Evolutionary conservation across 2,888 invertebrate species (phyloP).

Genomic region (Agonopterix alstromeriana): DNA sequence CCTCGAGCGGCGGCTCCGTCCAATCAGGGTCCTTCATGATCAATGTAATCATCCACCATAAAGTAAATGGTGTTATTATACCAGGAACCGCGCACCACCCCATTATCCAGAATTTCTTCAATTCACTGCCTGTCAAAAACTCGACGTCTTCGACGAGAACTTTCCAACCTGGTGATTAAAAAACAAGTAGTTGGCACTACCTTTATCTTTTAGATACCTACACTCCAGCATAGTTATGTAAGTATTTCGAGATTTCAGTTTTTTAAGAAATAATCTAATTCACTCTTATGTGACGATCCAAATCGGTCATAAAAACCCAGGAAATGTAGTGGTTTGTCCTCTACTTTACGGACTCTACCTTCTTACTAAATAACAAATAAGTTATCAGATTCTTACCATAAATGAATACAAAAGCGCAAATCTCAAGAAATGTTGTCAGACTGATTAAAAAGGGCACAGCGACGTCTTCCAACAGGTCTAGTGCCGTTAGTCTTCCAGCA

Average conservation of each 20-base stretch:
- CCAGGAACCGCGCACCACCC: conserved; percentile 47
- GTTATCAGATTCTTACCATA: conserved; percentile 37
- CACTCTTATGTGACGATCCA: too few species aligned
- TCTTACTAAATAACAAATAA: not conserved
- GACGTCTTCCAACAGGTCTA: conserved; percentile 39
- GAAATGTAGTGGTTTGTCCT: not conserved
- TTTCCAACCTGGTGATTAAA: conserved; percentile 40
- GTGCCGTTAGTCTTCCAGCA: conserved; percentile 28
- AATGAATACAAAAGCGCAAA: conserved; percentile 46
- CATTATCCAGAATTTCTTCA: conserved; percentile 40
- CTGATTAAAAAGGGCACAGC: conserved; percentile 41
- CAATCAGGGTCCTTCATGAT: conserved; percentile 21
- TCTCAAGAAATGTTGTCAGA: conserved; percentile 40
- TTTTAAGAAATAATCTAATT: too few species aligned
- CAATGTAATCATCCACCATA: conserved; percentile 42
- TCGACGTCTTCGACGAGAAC: conserved; percentile 49
- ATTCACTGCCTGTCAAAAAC: conserved; percentile 38
- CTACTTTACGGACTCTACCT: not conserved
- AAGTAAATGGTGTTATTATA: conserved; percentile 25
- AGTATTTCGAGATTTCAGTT: too few species aligned
- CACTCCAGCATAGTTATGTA: too few species aligned
- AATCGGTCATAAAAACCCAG: too few species aligned
- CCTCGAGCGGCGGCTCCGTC: conserved; percentile 32
- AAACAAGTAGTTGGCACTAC: too few species aligned
- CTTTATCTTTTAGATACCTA: too few species aligned